These are phyloP conservation scores for Cephus nigrinus DNA, from an alignment of 2,888 invertebrate genomes.

Conservation along the genomic window DNA sequence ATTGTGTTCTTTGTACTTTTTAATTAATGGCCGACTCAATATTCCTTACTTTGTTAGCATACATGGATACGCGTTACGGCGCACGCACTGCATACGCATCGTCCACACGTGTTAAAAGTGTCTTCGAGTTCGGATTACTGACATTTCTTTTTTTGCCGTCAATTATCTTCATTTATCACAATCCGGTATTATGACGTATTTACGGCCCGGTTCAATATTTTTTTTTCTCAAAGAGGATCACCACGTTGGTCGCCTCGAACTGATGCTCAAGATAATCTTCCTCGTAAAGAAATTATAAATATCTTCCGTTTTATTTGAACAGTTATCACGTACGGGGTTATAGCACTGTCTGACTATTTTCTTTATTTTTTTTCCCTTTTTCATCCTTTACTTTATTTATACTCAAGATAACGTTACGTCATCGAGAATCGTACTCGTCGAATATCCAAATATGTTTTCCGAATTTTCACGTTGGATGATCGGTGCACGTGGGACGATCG, in stretches of 20 bases:
- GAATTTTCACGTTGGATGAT: background rate
- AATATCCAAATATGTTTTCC: background rate
- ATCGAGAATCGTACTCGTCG: background rate
- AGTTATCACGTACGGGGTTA: background rate
- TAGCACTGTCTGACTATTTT: conserved; percentile 8
- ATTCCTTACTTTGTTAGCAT: background rate
- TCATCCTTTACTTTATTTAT: background rate
- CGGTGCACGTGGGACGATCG: background rate
- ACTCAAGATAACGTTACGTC: background rate
- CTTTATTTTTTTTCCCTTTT: conserved; percentile 16
- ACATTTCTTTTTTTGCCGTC: background rate
- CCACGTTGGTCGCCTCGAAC: conserved; percentile 4
- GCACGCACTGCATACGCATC: background rate
- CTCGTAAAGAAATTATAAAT: conserved; percentile 3
- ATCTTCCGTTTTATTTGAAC: background rate
- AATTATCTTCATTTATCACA: background rate
- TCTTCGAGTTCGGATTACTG: background rate
- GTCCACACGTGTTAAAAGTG: background rate
- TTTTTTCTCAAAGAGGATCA: background rate
- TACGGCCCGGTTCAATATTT: background rate
- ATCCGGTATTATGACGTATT: background rate
- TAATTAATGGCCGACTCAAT: background rate
- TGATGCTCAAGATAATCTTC: conserved; percentile 26
- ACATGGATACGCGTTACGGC: background rate
- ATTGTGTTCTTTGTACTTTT: background rate